phyloP scores from a whole-genome alignment of 2,888 invertebrate species.

The Coelopa pilipes region DNA sequence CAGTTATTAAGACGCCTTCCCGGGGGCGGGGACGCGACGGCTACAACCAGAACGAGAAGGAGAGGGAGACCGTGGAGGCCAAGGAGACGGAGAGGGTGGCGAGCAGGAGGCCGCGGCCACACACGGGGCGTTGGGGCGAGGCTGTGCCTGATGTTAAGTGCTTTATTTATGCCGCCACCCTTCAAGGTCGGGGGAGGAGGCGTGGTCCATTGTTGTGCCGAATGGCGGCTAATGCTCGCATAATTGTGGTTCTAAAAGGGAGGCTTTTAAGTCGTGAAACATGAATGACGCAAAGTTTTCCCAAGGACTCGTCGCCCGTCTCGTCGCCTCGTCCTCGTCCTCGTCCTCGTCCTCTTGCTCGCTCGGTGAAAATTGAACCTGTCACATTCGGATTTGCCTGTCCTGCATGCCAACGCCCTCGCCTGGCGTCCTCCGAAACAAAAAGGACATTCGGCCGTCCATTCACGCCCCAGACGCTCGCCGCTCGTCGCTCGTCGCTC shows the following conservation, averaged over 20 bases:
- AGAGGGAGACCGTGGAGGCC: background rate
- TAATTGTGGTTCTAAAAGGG: slow-evolving; percentile 31
- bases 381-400: slow-evolving; percentile 14
- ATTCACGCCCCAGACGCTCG: background rate
- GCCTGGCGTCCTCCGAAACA: background rate
- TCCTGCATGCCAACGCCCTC: background rate
- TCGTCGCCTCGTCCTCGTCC: background rate
- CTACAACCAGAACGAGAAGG: background rate
- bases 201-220: slow-evolving; percentile 17
- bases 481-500: background rate
- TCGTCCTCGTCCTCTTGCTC: background rate
- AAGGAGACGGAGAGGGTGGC: background rate
- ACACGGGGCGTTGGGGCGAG: background rate
- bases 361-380: slow-evolving; percentile 22
- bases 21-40: background rate
- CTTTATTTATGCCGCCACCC: slow-evolving; percentile 22
- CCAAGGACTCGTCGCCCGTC: slow-evolving; percentile 17
- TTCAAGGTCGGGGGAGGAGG: background rate
- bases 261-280: slow-evolving; percentile 27
- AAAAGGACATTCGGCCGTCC: slow-evolving; percentile 13
- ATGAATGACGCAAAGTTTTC: slow-evolving; percentile 24
- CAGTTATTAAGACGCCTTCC: slow-evolving; percentile 20
- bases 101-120: background rate
- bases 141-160: slow-evolving; percentile 22
- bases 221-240: slow-evolving; percentile 28